Evolutionary conservation across 2,113 vertebrate genomes (phyloP).

Genomic region (Colius striatus): DNA sequence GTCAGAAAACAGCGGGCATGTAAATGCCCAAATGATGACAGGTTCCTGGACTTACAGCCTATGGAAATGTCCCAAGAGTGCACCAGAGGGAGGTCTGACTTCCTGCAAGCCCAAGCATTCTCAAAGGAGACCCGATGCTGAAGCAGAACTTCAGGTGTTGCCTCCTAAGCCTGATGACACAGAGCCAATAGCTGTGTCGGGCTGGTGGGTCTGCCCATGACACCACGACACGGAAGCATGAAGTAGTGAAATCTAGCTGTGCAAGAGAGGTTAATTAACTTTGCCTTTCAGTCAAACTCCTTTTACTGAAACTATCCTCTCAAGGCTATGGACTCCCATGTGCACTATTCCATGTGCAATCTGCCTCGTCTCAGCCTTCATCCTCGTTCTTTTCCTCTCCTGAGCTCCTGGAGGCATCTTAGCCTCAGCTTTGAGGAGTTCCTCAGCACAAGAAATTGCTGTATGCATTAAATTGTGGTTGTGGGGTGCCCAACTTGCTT

Average conservation of each 20-base stretch:
- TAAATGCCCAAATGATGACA: background rate
- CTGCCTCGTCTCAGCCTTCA: background rate
- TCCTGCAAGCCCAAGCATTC: background rate
- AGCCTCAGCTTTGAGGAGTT: background rate
- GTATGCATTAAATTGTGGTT: background rate
- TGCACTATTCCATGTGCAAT: rapidly evolving
- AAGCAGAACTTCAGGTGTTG: background rate
- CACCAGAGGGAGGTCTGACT: background rate
- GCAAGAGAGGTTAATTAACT: background rate
- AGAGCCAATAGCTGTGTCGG: rapidly evolving
- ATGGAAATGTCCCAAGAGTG: background rate
- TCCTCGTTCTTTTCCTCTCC: too few relatives aligned
- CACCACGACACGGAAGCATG: background rate
- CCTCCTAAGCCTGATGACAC: background rate
- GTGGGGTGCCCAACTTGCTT: background rate
- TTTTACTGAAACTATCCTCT: background rate
- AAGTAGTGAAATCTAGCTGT: background rate
- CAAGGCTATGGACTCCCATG: background rate
- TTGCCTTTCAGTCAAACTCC: background rate
- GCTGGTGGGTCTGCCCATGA: background rate
- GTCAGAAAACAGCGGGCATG: background rate
- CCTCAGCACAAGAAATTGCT: background rate
- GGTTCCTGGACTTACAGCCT: background rate
- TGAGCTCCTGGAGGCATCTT: background rate
- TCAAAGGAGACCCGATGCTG: background rate